Percentiles rank a stretch among this genome's conserved stretches.
Conservation (phyloP, 2,888 invertebrate species). For the Trissolcus brochymenae region DNA sequence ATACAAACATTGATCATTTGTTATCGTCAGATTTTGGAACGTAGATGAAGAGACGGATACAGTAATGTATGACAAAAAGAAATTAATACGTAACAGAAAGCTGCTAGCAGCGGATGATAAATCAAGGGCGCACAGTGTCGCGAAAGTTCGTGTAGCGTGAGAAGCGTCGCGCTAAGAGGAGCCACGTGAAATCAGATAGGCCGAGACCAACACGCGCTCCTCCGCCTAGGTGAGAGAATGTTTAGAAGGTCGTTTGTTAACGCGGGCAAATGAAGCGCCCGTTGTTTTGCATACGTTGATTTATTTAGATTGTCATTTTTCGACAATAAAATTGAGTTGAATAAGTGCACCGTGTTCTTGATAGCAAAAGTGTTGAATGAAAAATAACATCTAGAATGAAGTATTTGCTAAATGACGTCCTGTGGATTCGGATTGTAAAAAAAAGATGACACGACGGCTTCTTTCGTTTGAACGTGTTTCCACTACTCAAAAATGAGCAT, state of each 20-base stretch:
- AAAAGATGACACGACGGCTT: too few species aligned
- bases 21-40: conserved; percentile 30
- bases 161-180: conserved; percentile 46
- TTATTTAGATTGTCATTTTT: conserved; percentile 51
- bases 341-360: too few species aligned
- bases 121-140: conserved; percentile 40
- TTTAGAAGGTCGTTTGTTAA: conserved; percentile 57
- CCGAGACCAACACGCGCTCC: conserved; percentile 37
- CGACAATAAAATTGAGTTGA: background rate
- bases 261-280: conserved; percentile 54
- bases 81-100: conserved; percentile 53
- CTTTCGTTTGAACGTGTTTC: too few species aligned
- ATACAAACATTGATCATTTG: conserved; percentile 51
- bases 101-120: conserved; percentile 47
- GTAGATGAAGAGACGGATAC: conserved; percentile 43
- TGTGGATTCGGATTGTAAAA: too few species aligned
- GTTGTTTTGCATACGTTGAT: conserved; percentile 49
- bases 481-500: too few species aligned
- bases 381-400: too few species aligned
- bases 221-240: conserved; percentile 48
- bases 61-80: conserved; percentile 49
- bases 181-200: conserved; percentile 56
- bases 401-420: too few species aligned
- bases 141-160: conserved; percentile 46
- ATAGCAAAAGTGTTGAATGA: too few species aligned